A percentile compares a stretch with the other conserved stretches of the same genome.
These are phyloP conservation scores for Rissa tridactyla DNA, from an alignment of 2,113 vertebrate species.

Conservation along the genomic window DNA sequence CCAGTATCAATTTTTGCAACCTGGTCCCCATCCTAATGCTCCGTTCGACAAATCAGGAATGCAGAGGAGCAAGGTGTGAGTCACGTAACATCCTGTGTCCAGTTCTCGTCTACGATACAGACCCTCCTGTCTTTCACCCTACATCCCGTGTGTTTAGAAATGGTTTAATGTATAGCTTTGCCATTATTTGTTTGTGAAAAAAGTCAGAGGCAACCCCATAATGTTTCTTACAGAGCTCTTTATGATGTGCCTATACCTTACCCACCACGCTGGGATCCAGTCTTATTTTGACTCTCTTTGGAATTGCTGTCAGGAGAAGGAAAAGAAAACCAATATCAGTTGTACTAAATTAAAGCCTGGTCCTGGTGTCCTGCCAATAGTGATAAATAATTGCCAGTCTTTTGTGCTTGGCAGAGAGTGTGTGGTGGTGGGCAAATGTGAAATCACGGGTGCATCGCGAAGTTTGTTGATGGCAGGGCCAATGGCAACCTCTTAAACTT, in stretches of 20 bases:
- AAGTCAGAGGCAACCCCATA: not conserved
- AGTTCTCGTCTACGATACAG: not conserved
- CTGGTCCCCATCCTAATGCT: not conserved
- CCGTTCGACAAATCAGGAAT: not conserved
- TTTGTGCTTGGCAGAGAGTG: not conserved
- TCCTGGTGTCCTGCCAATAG: not conserved
- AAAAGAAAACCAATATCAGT: not conserved
- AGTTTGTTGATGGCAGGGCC: not conserved
- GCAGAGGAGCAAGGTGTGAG: not conserved
- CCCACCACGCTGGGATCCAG: not conserved
- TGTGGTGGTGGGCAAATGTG: not conserved
- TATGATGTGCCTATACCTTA: not conserved
- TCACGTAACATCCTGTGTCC: fast-evolving
- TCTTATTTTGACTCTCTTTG: not conserved
- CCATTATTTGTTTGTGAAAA: not conserved
- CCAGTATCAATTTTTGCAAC: not conserved
- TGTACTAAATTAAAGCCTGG: not conserved
- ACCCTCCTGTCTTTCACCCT: not conserved
- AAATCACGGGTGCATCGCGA: fast-evolving
- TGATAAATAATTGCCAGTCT: not conserved
- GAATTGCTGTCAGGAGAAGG: not conserved
- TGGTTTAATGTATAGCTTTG: not conserved
- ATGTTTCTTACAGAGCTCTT: not conserved
- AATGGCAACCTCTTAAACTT: not conserved
- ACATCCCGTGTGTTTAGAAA: not conserved